Percentiles rank a stretch among this genome's conserved stretches.
Conservation (phyloP, 2,888 invertebrate genomes). For the Caenorhabditis sp. region DNA sequence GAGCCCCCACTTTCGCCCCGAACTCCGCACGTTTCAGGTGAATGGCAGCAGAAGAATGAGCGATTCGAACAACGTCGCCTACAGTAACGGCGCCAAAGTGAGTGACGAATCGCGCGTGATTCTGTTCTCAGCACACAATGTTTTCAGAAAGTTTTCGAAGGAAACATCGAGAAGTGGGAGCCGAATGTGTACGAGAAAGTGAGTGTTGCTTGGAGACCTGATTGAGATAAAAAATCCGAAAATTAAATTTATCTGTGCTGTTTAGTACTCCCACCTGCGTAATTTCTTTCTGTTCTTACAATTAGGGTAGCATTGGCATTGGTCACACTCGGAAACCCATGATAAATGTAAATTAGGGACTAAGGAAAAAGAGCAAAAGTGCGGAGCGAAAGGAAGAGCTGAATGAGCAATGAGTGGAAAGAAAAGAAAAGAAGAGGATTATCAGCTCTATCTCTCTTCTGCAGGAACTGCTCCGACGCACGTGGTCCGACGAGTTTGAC, state of each 20-base stretch:
- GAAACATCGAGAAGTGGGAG: constrained; percentile 73
- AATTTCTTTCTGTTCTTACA: too few relatives aligned
- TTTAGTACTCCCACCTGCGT: too few relatives aligned
- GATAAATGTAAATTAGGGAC: too few relatives aligned
- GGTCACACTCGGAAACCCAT: too few relatives aligned
- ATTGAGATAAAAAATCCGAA: too few relatives aligned
- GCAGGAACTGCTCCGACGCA: constrained; percentile 70
- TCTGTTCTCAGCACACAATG: too few relatives aligned
- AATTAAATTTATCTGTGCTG: too few relatives aligned
- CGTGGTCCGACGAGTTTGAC: constrained; percentile 78
- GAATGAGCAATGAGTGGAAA: constrained; percentile 6
- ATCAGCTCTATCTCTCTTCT: background rate
- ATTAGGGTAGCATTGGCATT: too few relatives aligned
- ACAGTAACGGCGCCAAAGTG: constrained; percentile 42
- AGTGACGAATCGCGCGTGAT: too few relatives aligned
- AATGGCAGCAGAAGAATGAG: constrained; percentile 60
- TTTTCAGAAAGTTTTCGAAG: constrained; percentile 58
- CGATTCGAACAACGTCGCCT: constrained; percentile 51
- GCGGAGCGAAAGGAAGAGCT: background rate
- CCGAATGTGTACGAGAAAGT: constrained; percentile 71
- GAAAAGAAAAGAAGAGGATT: too few relatives aligned
- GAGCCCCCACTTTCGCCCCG: background rate
- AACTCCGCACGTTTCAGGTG: constrained; percentile 6
- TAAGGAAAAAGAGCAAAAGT: background rate
- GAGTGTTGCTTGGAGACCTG: background rate